Evolutionary conservation across 2,113 vertebrate genomes (phyloP).

Genomic region (Caranx melampygus): DNA sequence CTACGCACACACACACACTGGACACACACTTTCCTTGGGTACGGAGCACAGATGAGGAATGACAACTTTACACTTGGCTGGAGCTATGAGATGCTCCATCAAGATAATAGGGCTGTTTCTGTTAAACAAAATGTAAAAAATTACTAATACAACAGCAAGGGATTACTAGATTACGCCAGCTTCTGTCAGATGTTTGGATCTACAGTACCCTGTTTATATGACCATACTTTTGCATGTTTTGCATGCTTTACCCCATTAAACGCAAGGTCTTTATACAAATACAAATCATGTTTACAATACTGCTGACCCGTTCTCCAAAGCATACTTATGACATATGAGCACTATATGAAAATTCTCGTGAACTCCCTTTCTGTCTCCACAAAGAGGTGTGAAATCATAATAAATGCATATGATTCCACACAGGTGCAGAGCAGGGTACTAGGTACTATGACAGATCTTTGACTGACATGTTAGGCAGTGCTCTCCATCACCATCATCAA

Average conservation of each 20-base stretch:
- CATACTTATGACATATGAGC: neutral
- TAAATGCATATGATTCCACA: too few species aligned
- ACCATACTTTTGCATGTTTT: slow-evolving; percentile 32
- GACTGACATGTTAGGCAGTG: too few species aligned
- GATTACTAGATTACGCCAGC: slow-evolving; percentile 31
- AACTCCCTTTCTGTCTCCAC: neutral
- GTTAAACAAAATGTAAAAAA: slow-evolving; percentile 46
- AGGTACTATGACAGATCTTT: too few species aligned
- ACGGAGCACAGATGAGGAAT: slow-evolving; percentile 55
- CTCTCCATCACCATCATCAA: too few species aligned
- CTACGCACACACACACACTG: slow-evolving; percentile 38
- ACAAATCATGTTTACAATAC: slow-evolving; percentile 15
- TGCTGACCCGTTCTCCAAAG: slow-evolving; percentile 13
- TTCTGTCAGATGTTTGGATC: slow-evolving; percentile 44
- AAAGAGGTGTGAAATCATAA: too few species aligned
- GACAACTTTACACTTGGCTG: slow-evolving; percentile 63
- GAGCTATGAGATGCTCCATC: slow-evolving; percentile 42
- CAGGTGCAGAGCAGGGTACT: too few species aligned
- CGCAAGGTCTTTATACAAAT: slow-evolving; percentile 23
- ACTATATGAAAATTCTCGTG: neutral
- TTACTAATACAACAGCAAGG: slow-evolving; percentile 5
- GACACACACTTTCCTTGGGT: slow-evolving; percentile 25
- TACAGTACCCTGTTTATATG: slow-evolving; percentile 12
- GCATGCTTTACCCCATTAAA: slow-evolving; percentile 12
- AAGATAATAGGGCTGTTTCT: slow-evolving; percentile 35